Conservation (phyloP, 1,140 invertebrate species). For the Pantala flavescens region DNA sequence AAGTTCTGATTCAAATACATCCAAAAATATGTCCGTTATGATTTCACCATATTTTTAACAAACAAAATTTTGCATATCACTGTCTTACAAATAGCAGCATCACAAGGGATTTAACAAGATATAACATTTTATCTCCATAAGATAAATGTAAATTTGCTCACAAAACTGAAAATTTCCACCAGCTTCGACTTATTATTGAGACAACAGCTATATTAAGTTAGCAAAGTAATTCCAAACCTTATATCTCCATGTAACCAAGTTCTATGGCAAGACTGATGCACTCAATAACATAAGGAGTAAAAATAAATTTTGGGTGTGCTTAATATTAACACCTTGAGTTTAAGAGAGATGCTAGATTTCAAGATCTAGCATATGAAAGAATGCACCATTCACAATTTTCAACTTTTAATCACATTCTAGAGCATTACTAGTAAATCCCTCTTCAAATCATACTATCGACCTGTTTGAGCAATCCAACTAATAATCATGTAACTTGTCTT, state of each 20-base stretch:
- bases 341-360: background rate
- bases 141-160: background rate
- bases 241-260: background rate
- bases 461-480: background rate
- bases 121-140: background rate
- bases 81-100: background rate
- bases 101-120: background rate
- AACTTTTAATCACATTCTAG: background rate
- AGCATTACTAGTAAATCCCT: background rate
- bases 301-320: background rate
- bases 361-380: background rate
- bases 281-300: background rate
- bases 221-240: background rate
- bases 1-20: no score
- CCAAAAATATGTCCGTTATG: no score
- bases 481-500: background rate
- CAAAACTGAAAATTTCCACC: background rate
- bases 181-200: background rate
- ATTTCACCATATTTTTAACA: background rate
- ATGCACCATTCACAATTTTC: background rate
- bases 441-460: background rate
- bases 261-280: background rate
- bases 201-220: background rate
- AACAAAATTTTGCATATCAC: background rate
- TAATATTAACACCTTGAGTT: background rate